phyloP scores from a whole-genome alignment of 2,888 invertebrate genomes.

The Apotomis betuletana region DNA sequence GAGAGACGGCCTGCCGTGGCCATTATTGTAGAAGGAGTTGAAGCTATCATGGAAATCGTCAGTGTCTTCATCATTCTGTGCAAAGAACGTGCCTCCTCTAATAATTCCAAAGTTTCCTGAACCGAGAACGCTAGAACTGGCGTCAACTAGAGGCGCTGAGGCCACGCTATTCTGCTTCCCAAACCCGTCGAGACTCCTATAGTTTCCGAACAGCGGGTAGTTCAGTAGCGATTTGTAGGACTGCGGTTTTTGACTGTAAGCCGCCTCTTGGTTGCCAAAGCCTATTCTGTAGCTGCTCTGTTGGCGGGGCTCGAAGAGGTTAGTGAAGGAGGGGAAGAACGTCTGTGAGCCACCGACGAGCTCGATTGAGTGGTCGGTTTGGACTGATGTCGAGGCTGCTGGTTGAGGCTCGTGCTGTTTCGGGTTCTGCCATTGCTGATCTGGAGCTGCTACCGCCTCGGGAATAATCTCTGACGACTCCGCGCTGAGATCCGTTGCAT shows the following conservation, averaged over 20 bases:
- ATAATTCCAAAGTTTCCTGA: conserved; percentile 95
- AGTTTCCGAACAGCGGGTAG: conserved; percentile 73
- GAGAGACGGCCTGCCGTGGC: conserved; percentile 87
- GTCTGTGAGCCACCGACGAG: conserved; percentile 85
- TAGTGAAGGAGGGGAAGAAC: conserved; percentile 91
- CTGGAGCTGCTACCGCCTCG: conserved; percentile 75
- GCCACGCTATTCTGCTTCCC: conserved; percentile 68
- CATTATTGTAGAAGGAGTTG: conserved; percentile 86
- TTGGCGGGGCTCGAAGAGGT: conserved; percentile 84
- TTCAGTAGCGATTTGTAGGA: conserved; percentile 77
- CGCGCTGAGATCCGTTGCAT: conserved; percentile 69
- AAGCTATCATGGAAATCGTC: conserved; percentile 83
- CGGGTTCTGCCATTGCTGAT: conserved; percentile 48
- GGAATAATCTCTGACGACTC: conserved; percentile 78
- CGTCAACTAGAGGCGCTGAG: conserved; percentile 73
- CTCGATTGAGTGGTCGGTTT: conserved; percentile 80
- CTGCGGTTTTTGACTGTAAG: conserved; percentile 84
- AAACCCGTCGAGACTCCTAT: conserved; percentile 69
- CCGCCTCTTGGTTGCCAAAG: conserved; percentile 84
- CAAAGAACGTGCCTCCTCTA: conserved; percentile 93
- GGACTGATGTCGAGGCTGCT: conserved; percentile 59
- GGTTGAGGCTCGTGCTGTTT: conserved; percentile 57
- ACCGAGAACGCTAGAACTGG: conserved; percentile 87
- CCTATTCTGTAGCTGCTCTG: conserved; percentile 84
- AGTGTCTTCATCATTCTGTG: conserved; percentile 87